Conservation (phyloP, 2,797 vertebrate genomes). For the Tarsius wallacei region DNA sequence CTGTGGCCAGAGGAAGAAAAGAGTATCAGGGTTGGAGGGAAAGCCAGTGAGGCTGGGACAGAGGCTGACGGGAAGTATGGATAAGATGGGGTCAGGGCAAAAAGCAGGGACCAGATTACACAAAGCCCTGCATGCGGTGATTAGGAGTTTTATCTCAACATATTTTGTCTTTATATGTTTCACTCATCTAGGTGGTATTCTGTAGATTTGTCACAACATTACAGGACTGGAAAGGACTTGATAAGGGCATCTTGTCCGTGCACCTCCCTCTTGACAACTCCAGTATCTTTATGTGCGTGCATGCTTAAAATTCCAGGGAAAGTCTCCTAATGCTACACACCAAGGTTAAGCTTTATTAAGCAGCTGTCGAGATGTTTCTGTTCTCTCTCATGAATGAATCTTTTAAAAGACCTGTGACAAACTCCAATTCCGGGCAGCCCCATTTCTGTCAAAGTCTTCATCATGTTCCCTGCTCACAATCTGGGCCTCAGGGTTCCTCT, state of each 20-base stretch:
- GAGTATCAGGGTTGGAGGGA: background rate
- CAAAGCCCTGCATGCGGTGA: background rate
- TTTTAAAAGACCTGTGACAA: background rate
- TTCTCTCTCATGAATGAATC: background rate
- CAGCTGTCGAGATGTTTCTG: background rate
- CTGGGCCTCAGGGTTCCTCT: background rate
- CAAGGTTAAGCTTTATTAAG: slow-evolving; percentile 4
- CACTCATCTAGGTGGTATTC: background rate
- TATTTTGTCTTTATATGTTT: background rate
- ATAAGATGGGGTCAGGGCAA: too few relatives aligned
- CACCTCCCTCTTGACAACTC: background rate
- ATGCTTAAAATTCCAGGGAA: background rate
- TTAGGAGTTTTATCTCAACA: background rate
- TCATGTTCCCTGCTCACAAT: background rate
- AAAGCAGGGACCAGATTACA: background rate
- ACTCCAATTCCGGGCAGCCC: background rate
- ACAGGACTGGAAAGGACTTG: background rate
- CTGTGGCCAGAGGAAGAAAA: background rate
- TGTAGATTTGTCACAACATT: background rate
- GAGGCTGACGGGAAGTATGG: background rate
- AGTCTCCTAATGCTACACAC: background rate
- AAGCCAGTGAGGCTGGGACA: background rate
- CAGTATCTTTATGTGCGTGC: background rate
- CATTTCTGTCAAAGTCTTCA: slow-evolving; percentile 29
- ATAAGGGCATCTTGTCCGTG: background rate